Percentiles rank a stretch among this genome's conserved stretches.
Conservation (phyloP, 2,888 invertebrate genomes). For the Nysson spinosus region DNA sequence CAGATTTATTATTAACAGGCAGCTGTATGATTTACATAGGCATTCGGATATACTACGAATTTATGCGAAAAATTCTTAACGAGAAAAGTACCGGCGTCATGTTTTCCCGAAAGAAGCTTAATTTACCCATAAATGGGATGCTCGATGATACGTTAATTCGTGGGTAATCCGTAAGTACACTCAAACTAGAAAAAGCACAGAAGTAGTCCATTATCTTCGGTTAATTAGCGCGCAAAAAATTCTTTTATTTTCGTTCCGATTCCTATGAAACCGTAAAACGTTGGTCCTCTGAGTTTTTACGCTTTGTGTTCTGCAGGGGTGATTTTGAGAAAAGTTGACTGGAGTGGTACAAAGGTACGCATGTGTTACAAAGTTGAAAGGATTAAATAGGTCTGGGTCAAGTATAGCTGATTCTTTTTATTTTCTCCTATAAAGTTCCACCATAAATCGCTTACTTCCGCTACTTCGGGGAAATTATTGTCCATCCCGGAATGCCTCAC, state of each 20-base stretch:
- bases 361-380: slow-evolving; percentile 42
- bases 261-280: background rate
- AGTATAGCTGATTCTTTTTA: slow-evolving; percentile 31
- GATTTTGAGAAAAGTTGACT: slow-evolving; percentile 35
- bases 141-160: too few species aligned
- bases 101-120: too few species aligned
- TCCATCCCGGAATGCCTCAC: slow-evolving; percentile 10
- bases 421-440: slow-evolving; percentile 31
- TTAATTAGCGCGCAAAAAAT: slow-evolving; percentile 25
- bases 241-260: slow-evolving; percentile 8
- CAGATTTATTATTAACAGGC: too few species aligned
- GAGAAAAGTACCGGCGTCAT: too few species aligned
- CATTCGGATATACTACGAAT: too few species aligned
- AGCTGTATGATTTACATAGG: too few species aligned
- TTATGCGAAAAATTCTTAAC: too few species aligned
- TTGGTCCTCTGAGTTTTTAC: slow-evolving; percentile 13
- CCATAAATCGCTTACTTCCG: slow-evolving; percentile 27
- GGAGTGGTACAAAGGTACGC: slow-evolving; percentile 24
- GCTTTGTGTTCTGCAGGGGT: slow-evolving; percentile 10
- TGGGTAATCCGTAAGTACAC: too few species aligned
- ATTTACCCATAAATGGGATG: too few species aligned
- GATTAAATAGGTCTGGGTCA: slow-evolving; percentile 53
- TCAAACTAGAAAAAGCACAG: too few species aligned
- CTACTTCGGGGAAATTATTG: slow-evolving; percentile 26
- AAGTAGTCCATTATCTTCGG: too few species aligned